These are phyloP conservation scores for Umimayanthus chanpuru DNA, from an alignment of 92 coral and sea anemone genomes.

Conservation along the genomic window DNA sequence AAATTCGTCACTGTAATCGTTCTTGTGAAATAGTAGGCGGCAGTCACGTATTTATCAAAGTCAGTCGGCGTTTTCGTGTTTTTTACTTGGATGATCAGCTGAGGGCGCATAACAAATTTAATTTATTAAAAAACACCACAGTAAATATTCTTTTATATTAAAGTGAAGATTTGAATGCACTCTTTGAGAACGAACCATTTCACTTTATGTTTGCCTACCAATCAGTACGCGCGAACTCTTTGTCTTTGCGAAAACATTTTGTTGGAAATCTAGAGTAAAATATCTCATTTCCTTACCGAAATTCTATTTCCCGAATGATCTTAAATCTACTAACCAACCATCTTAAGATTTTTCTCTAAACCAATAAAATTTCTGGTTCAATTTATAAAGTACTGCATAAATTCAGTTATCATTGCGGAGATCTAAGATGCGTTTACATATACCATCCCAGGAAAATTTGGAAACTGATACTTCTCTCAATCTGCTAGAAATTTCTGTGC, in stretches of 20 bases:
- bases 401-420: conserved; percentile 32
- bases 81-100: neutral
- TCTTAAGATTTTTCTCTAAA: neutral
- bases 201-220: neutral
- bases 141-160: too few relatives aligned
- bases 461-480: conserved; percentile 77
- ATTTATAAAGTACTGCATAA: neutral
- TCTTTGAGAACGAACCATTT: neutral
- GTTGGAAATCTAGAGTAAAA: neutral
- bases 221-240: neutral
- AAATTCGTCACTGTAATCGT: too few relatives aligned
- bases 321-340: neutral
- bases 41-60: too few relatives aligned
- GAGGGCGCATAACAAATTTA: neutral
- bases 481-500: conserved; percentile 67
- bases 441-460: conserved; percentile 86
- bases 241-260: neutral
- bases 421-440: conserved; percentile 69
- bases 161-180: neutral
- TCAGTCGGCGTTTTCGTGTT: too few relatives aligned
- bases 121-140: too few relatives aligned
- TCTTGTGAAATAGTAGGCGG: too few relatives aligned
- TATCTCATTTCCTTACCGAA: neutral
- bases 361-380: neutral
- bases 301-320: too few relatives aligned